Percentiles rank a stretch among this genome's conserved stretches.
phyloP scores from a whole-genome alignment of 2,888 invertebrate genomes.

The Hoplodrina blanda region DNA sequence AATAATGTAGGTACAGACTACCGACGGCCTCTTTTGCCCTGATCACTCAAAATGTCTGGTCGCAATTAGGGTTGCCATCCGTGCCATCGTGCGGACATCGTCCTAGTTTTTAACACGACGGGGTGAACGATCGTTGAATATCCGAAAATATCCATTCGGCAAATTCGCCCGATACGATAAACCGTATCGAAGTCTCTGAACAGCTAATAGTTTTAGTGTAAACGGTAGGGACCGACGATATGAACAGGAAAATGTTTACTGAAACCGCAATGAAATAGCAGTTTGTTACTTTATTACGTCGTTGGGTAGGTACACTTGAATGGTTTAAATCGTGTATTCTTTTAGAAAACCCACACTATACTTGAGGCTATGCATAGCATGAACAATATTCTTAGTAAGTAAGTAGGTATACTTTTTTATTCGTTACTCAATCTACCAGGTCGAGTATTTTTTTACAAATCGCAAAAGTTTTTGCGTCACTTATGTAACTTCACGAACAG shows the following conservation, averaged over 20 bases:
- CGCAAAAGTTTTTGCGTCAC: neutral
- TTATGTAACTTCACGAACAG: neutral
- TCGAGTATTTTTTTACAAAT: neutral
- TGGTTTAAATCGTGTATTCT: constrained; percentile 48
- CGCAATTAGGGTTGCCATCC: constrained; percentile 71
- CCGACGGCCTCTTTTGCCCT: constrained; percentile 67
- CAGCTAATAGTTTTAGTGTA: constrained; percentile 57
- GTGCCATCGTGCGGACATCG: constrained; percentile 68
- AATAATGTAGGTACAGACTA: constrained; percentile 40
- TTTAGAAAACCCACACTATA: constrained; percentile 26
- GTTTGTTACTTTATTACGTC: constrained; percentile 38
- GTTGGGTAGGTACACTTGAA: constrained; percentile 35
- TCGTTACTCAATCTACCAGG: neutral
- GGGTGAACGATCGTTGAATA: constrained; percentile 69
- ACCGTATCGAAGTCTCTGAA: constrained; percentile 50
- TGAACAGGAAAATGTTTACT: constrained; percentile 59
- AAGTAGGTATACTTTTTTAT: constrained; percentile 28
- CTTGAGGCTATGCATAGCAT: constrained; percentile 8
- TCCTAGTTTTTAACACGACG: constrained; percentile 68
- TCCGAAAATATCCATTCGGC: constrained; percentile 65
- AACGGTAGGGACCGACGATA: constrained; percentile 55
- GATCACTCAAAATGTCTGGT: constrained; percentile 69
- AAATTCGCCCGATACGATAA: constrained; percentile 52
- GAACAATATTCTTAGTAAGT: constrained; percentile 3
- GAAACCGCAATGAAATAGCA: constrained; percentile 54